Conservation (phyloP, 1,140 invertebrate species). For the Papilio helenus region DNA sequence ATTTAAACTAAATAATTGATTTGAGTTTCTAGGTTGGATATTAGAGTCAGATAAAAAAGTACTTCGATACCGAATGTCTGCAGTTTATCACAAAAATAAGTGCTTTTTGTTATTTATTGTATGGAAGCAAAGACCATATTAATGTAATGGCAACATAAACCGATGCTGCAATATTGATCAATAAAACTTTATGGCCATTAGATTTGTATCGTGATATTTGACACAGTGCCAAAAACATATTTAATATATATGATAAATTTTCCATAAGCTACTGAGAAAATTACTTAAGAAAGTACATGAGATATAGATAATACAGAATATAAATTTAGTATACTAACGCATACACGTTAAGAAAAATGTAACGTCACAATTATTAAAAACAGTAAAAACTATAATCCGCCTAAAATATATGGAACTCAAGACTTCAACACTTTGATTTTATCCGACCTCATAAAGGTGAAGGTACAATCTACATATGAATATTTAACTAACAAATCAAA, state of each 20-base stretch:
- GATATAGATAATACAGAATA: neutral
- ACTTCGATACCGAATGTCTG: neutral
- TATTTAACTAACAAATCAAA: no score
- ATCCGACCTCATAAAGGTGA: no score
- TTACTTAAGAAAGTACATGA: neutral
- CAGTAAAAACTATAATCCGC: no score
- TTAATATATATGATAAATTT: neutral
- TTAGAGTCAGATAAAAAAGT: no score
- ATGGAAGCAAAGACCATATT: neutral
- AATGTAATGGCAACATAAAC: constrained; percentile 3
- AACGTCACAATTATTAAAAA: no score
- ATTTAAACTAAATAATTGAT: no score
- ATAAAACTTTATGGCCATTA: constrained; percentile 5
- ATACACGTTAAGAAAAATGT: no score
- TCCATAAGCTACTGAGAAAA: neutral
- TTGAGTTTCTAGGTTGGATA: no score
- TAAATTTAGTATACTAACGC: no score
- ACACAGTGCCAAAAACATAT: neutral
- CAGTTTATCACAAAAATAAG: neutral
- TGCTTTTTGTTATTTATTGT: constrained; percentile 19
- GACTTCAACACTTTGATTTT: no score
- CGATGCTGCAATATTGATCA: neutral
- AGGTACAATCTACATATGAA: no score
- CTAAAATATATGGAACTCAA: no score
- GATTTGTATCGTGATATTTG: constrained; percentile 10